Evolutionary conservation across 2,113 vertebrate genomes (phyloP).

Genomic region (Rynchops niger): DNA sequence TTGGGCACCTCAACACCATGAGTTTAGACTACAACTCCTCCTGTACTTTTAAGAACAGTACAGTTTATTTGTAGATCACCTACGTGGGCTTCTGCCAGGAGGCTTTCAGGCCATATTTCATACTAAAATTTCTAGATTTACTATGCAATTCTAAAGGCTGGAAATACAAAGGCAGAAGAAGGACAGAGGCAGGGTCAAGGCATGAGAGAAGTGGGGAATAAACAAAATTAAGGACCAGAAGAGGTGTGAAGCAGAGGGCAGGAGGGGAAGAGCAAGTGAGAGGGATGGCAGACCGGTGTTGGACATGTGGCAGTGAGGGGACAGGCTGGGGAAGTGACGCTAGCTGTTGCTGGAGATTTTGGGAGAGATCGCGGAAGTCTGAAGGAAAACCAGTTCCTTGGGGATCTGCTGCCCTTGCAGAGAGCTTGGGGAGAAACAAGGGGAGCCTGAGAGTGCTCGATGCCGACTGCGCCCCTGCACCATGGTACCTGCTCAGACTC

Average conservation of each 20-base stretch:
- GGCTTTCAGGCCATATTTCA: background rate
- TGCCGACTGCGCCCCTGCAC: background rate
- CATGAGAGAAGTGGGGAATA: background rate
- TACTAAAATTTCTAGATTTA: background rate
- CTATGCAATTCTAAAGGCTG: background rate
- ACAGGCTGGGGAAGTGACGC: background rate
- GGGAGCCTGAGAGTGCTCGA: background rate
- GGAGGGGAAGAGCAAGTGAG: background rate
- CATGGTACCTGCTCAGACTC: rapidly evolving
- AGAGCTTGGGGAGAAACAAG: background rate
- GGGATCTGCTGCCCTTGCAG: background rate
- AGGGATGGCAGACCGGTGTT: background rate
- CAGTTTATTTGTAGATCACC: background rate
- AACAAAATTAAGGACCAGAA: background rate
- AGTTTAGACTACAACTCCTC: background rate
- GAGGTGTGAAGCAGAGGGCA: background rate
- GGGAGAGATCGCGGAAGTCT: background rate
- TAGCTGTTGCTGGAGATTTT: background rate
- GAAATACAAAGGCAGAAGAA: background rate
- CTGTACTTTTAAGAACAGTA: background rate
- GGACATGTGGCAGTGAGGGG: background rate
- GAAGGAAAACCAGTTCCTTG: background rate
- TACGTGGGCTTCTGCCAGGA: background rate
- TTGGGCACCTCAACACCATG: background rate
- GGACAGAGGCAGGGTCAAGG: background rate